Conservation (phyloP, 1,140 invertebrate species). For the Charaxes varanes region DNA sequence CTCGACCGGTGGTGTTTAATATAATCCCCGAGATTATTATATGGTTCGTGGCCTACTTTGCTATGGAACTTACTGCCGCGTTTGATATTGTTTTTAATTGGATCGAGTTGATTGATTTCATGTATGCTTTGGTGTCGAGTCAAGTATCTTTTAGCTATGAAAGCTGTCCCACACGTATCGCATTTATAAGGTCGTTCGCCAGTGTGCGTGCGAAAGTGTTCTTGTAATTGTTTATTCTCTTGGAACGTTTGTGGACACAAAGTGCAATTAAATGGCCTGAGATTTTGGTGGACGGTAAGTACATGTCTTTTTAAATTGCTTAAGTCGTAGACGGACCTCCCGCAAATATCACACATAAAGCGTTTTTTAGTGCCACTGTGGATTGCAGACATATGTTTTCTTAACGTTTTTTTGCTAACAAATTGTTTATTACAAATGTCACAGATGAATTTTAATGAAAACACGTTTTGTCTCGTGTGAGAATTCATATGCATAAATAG, state of each 20-base stretch:
- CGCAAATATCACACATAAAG: constrained; percentile 10
- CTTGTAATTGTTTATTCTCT: background rate
- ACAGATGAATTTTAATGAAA: too few relatives aligned
- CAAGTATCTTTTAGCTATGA: background rate
- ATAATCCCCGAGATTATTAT: too few relatives aligned
- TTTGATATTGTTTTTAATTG: too few relatives aligned
- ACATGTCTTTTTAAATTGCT: constrained; percentile 7
- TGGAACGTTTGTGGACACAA: constrained; percentile 4
- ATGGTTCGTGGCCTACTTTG: background rate
- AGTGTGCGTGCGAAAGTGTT: constrained; percentile 6
- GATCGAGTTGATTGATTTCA: too few relatives aligned
- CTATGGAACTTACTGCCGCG: background rate
- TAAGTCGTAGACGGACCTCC: constrained; percentile 3
- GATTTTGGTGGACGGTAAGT: constrained; percentile 9
- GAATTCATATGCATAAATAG: too few relatives aligned
- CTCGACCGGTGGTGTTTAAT: too few relatives aligned
- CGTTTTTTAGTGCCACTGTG: constrained; percentile 7
- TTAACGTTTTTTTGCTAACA: background rate
- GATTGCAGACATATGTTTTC: background rate
- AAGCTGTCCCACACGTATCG: constrained; percentile 7
- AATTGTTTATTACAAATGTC: constrained; percentile 10
- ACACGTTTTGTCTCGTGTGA: too few relatives aligned
- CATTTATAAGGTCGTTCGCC: constrained; percentile 8
- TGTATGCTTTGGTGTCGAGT: background rate
- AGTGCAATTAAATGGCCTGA: constrained; percentile 9